Evolutionary conservation across 2,888 invertebrate genomes (phyloP), one percentile per base, ranked within the genome.

Genomic region (Pardosa pseudoannulata): DNA sequence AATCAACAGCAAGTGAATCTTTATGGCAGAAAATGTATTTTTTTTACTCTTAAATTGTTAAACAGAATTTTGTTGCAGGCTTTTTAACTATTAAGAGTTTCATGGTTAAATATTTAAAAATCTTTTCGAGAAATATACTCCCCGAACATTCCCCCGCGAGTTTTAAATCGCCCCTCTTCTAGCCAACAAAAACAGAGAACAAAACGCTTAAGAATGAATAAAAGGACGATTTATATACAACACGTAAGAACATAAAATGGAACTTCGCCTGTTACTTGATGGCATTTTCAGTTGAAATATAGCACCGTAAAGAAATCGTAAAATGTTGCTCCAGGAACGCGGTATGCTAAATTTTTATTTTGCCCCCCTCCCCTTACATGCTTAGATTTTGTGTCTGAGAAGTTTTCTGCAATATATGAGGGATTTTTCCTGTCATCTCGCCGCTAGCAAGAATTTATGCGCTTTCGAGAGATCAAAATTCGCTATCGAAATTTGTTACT

Each of bases 171-270:
- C 46, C n/a, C n/a, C n/a, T n/a, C n/a, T n/a, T n/a, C n/a, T n/a
- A n/a, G n/a, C n/a, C n/a, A n/a, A 3, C 5, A 23, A 23, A 56
- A 56, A 56, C 19, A 56, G 23, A 16, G 23, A 56, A 23, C 56
- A 56, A 13, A 56, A 56, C 56, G 56, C 56, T 56, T 56, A 56
- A 56, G 56, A 56, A 56, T 56, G 56, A 56, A 56, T 56, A 56
- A 56, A 56, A 56, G 11, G 5, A 56, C 56, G 56, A 56, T 56
- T 56, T 56, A 56, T 56, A 56, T 56, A 56, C 56, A 56, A 56
- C 56, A 56, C 56, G 56, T 56, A 56, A 56, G 56, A 56, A 56
- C 56, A 56, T 56, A 56, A 56, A 56, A 56, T 56, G 56, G 56
- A 23, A 56, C 56, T 56, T 56, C 23, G 19, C 56, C 56, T 56